Percentiles rank a stretch among this genome's conserved stretches.
phyloP scores from a whole-genome alignment of 1,140 invertebrate genomes.

The Probaryconus sp. region DNA sequence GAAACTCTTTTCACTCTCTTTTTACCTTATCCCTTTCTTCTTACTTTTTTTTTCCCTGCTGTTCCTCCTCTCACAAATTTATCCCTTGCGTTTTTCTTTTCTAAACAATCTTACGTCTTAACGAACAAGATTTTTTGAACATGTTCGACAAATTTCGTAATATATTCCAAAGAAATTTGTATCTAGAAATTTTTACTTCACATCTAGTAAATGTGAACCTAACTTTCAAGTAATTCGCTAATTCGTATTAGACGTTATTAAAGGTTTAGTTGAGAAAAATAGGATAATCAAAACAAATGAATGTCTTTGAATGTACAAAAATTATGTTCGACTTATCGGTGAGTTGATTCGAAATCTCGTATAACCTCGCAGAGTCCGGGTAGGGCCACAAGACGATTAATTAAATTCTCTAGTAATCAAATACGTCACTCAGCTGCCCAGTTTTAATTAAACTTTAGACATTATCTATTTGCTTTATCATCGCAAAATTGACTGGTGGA shows the following conservation, averaged over 20 bases:
- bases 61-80: neutral
- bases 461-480: constrained; percentile 80
- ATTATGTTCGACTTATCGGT: constrained; percentile 72
- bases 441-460: constrained; percentile 79
- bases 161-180: too few species aligned
- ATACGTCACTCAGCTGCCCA: constrained; percentile 78
- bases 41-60: neutral
- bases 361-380: constrained; percentile 35
- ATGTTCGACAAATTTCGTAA: too few species aligned
- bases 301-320: constrained; percentile 63
- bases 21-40: constrained; percentile 1
- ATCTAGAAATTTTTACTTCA: too few species aligned
- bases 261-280: too few species aligned
- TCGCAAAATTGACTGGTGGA: constrained; percentile 73
- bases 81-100: too few species aligned
- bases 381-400: constrained; percentile 76
- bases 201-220: too few species aligned
- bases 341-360: constrained; percentile 32
- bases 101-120: too few species aligned
- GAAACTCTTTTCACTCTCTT: constrained; percentile 15
- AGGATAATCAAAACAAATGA: constrained; percentile 12
- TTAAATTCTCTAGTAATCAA: constrained; percentile 79
- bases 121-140: too few species aligned
- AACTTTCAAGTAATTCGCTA: too few species aligned
- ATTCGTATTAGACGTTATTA: too few species aligned